Evolutionary conservation across 2,113 vertebrate species (phyloP).

Genomic region (Bubo scandiacus): DNA sequence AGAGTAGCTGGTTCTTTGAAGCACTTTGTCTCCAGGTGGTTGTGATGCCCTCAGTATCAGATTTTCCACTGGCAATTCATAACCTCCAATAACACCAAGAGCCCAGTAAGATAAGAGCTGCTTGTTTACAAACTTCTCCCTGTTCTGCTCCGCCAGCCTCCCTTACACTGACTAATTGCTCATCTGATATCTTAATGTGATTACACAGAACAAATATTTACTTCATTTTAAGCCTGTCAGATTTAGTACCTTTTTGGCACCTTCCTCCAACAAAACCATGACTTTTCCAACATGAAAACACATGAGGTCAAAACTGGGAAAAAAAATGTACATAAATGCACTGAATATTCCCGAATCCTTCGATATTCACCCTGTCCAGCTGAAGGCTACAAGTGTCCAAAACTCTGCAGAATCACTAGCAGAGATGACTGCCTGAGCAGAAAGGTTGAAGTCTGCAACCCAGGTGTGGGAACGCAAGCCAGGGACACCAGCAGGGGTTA

Average conservation of each 20-base stretch:
- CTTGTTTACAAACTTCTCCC: background rate
- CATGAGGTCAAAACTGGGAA: background rate
- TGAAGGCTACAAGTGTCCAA: background rate
- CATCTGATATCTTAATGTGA: background rate
- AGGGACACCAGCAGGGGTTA: background rate
- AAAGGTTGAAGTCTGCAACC: background rate
- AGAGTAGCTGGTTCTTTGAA: background rate
- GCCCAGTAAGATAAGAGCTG: background rate
- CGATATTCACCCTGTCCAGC: background rate
- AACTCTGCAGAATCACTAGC: background rate
- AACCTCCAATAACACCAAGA: background rate
- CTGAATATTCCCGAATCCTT: background rate
- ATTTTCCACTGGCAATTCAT: background rate
- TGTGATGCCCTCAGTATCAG: rapidly evolving
- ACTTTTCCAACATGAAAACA: background rate
- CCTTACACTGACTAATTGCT: background rate
- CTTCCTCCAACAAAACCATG: background rate
- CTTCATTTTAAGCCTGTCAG: background rate
- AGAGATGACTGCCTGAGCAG: background rate
- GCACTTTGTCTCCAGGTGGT: background rate
- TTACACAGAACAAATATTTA: background rate
- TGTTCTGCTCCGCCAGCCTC: background rate
- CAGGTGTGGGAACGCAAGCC: rapidly evolving
- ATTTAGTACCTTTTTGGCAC: background rate
- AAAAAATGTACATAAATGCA: background rate